A percentile compares a stretch with the other conserved stretches of the same genome.
Evolutionary conservation across 2,888 invertebrate genomes (phyloP).

Genomic region (Cybosia mesomella): DNA sequence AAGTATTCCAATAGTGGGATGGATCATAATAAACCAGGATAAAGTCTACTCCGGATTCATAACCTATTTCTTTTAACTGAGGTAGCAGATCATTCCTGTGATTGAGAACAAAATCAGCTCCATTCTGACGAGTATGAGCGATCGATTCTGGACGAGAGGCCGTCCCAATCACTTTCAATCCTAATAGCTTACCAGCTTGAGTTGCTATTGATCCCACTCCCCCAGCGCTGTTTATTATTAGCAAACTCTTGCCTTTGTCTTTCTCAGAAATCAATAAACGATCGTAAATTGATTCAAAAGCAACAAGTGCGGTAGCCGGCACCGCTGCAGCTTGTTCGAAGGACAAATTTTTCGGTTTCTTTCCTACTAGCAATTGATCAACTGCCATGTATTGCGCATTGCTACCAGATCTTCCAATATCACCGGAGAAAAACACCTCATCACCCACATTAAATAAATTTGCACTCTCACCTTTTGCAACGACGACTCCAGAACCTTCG

Average conservation of each 20-base stretch:
- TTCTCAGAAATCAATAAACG: constrained; percentile 71
- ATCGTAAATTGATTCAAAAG: constrained; percentile 74
- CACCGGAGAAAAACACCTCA: constrained; percentile 77
- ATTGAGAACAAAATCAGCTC: constrained; percentile 73
- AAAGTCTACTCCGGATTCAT: constrained; percentile 71
- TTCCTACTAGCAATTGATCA: constrained; percentile 69
- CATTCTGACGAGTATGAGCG: constrained; percentile 65
- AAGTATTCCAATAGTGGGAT: constrained; percentile 76
- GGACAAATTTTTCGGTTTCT: constrained; percentile 72
- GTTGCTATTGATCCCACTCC: constrained; percentile 79
- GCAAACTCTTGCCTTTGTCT: constrained; percentile 72
- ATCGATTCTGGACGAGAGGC: constrained; percentile 73
- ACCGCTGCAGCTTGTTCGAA: constrained; percentile 81
- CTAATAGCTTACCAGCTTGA: constrained; percentile 72
- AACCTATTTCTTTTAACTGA: constrained; percentile 70
- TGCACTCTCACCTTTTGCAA: constrained; percentile 66
- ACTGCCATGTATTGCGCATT: constrained; percentile 77
- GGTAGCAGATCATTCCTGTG: constrained; percentile 69
- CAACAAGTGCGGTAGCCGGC: constrained; percentile 75
- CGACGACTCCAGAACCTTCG: constrained; percentile 77
- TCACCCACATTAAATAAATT: constrained; percentile 71
- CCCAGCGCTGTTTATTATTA: constrained; percentile 79
- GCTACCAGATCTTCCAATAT: constrained; percentile 69
- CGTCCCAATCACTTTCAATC: constrained; percentile 77
- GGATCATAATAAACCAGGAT: constrained; percentile 80